Evolutionary conservation across 2,888 invertebrate species (phyloP), one percentile per base, ranked within the genome.

Genomic region (Pardosa pseudoannulata): DNA sequence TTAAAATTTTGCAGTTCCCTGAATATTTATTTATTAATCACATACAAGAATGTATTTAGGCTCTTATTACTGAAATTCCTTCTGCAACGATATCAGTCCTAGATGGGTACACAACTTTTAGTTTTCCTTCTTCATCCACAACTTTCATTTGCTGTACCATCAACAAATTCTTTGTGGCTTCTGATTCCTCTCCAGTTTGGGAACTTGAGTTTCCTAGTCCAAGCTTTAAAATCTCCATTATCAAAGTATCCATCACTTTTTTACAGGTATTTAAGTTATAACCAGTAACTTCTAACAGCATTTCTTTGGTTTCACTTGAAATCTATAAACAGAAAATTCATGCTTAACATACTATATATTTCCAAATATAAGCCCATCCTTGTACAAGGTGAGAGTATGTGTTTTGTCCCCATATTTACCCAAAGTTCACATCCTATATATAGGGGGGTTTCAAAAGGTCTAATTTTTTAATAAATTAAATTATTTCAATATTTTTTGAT

Each of bases 61-160:
- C 67, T 65, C 83, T 56, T 23, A 67, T 67, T 6, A 90, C 80
- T 27, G 76, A 72, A 23, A 90, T 79, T 5, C 87, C 88, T 11
- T 94, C 93, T 89, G 92, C 93, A 0, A 92, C 91, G 76, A 96
- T 93, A 91, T 96, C 96, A 0, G 94, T 93, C 89, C 95, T 93
- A 0, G 96, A 95, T 0, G 96, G 96, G 91, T 95, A 96, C 1
- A 96, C 93, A n/a, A 94, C 93, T 90, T 95, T 95, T 89, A 96
- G 92, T 88, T 94, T 94, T 9, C 95, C 95, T 88, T 94, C 94
- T 41, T 90, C 91, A 89, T 96, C 95, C 0, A 94, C 93, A 2
- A 95, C 93, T 91, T 94, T 94, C 0, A 96, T 94, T 93, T 96
- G 95, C 89, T 94, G 93, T 0, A 95, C 92, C 16, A 91, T 89